Conservation (phyloP, 2,797 vertebrate species). For the Pseudochirops corinnae region DNA sequence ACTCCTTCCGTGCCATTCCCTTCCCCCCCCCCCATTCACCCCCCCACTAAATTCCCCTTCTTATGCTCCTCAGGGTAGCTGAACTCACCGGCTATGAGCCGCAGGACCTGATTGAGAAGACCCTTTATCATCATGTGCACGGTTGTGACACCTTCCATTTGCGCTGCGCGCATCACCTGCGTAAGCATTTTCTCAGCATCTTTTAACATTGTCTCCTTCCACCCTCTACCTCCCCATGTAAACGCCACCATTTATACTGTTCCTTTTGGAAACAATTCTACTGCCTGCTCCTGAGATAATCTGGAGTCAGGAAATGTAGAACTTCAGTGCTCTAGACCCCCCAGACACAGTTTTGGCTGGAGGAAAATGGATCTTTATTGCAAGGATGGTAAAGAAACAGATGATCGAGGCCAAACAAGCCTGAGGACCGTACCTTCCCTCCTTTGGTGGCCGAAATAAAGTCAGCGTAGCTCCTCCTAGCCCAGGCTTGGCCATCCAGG, state of each 20-base stretch:
- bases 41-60: background rate
- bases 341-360: background rate
- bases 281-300: background rate
- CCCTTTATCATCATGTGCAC: slow-evolving; percentile 97
- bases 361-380: background rate
- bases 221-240: background rate
- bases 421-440: background rate
- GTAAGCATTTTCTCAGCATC: slow-evolving; percentile 87
- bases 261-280: background rate
- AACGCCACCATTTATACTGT: background rate
- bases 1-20: too few species aligned
- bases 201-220: background rate
- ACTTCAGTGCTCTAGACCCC: background rate
- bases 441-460: background rate
- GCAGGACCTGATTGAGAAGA: slow-evolving; percentile 99
- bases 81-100: slow-evolving; percentile 98
- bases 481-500: background rate
- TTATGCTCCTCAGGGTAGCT: slow-evolving; percentile 89
- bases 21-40: too few species aligned
- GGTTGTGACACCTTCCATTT: slow-evolving; percentile 98
- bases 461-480: background rate
- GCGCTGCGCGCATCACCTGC: slow-evolving; percentile 95
- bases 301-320: background rate
- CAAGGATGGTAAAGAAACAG: background rate
- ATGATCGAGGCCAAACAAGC: background rate